Evolutionary conservation across 2,113 vertebrate species (phyloP).

Genomic region (Psettodes erumei): DNA sequence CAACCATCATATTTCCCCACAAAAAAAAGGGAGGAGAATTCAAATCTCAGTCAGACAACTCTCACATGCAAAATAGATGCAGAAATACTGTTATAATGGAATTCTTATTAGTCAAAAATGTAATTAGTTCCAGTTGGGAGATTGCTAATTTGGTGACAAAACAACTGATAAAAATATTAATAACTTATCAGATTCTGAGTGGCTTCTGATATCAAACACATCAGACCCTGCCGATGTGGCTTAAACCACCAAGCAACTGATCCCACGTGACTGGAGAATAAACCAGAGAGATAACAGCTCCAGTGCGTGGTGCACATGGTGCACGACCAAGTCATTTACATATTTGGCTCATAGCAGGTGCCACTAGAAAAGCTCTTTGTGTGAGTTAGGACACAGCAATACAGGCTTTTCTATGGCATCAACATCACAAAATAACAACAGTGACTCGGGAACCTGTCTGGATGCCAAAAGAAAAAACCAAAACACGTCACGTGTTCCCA

Average conservation of each 20-base stretch:
- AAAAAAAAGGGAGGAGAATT: not conserved
- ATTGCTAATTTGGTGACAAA: not conserved
- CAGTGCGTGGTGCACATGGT: not conserved
- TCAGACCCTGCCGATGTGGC: not conserved
- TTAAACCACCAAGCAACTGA: not conserved
- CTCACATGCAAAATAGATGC: not conserved
- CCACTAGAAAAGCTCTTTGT: conserved; percentile 19
- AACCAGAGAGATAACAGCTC: conserved; percentile 2
- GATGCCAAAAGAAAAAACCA: conserved; percentile 3
- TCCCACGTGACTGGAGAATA: too few relatives aligned
- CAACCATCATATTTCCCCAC: not conserved
- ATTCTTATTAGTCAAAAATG: not conserved
- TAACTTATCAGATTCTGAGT: not conserved
- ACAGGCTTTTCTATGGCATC: not conserved
- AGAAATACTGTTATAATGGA: not conserved
- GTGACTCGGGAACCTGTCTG: not conserved
- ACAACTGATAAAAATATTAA: not conserved
- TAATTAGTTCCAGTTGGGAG: not conserved
- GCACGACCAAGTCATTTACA: conserved; percentile 24
- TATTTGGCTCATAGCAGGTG: conserved; percentile 10
- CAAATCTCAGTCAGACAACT: not conserved
- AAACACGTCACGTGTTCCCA: too few relatives aligned
- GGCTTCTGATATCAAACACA: not conserved
- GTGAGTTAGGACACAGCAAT: conserved; percentile 2
- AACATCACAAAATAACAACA: not conserved